Percentiles rank a stretch among this genome's conserved stretches.
Conservation (phyloP, 2,113 vertebrate genomes). For the Corynorhinus townsendii region DNA sequence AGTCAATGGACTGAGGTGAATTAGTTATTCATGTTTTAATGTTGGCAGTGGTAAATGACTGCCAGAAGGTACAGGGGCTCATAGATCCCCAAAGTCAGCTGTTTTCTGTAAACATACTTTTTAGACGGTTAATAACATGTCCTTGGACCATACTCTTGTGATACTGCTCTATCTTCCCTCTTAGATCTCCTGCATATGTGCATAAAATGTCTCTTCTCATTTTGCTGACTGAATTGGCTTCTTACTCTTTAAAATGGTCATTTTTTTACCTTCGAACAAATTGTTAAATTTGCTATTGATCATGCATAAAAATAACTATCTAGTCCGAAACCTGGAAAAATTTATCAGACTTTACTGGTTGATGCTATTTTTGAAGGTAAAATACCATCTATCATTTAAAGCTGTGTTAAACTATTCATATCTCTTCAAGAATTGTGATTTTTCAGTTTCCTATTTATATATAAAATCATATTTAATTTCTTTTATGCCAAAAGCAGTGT, state of each 20-base stretch:
- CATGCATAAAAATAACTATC: conserved; percentile 45
- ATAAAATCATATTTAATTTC: background rate
- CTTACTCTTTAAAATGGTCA: background rate
- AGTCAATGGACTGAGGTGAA: conserved; percentile 53
- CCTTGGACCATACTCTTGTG: background rate
- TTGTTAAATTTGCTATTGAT: conserved; percentile 39
- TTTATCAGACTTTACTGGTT: background rate
- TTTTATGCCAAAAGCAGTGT: background rate
- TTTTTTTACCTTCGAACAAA: conserved; percentile 46
- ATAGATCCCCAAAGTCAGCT: background rate
- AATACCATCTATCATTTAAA: conserved; percentile 17
- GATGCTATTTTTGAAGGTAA: conserved; percentile 27
- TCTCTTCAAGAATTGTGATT: conserved; percentile 31
- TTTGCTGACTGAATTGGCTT: conserved; percentile 14
- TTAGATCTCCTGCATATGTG: background rate
- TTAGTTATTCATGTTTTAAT: conserved; percentile 58
- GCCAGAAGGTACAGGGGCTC: conserved; percentile 12
- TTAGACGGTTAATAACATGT: background rate
- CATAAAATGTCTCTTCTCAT: conserved; percentile 21
- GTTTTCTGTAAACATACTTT: conserved; percentile 36
- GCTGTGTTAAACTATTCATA: conserved; percentile 2
- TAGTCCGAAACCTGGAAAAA: conserved; percentile 28
- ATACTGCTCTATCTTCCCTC: conserved; percentile 34
- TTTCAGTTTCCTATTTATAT: conserved; percentile 5
- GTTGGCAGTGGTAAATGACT: conserved; percentile 15